These are phyloP conservation scores for Drosophila mimica DNA, from an alignment of 2,888 invertebrate genomes.

Conservation along the genomic window DNA sequence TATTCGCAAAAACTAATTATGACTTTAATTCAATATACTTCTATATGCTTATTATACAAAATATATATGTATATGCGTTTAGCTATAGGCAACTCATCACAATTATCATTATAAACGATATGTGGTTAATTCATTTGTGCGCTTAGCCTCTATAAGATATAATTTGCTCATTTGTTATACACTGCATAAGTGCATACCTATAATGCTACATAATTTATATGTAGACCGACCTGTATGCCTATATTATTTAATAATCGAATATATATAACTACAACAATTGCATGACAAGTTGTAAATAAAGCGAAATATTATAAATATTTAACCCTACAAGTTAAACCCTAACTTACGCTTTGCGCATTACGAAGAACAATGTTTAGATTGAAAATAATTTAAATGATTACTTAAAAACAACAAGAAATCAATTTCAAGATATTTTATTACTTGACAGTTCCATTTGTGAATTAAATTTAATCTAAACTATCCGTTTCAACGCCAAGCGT, in stretches of 20 bases:
- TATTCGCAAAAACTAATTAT: constrained; percentile 33
- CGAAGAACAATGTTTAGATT: constrained; percentile 1
- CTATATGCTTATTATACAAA: constrained; percentile 17
- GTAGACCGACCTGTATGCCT: constrained; percentile 45
- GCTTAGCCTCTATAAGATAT: constrained; percentile 53
- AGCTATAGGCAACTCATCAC: constrained; percentile 27
- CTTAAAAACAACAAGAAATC: not conserved
- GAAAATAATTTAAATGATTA: not conserved
- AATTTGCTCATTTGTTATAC: constrained; percentile 47
- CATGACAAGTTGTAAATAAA: constrained; percentile 64
- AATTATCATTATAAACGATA: constrained; percentile 51
- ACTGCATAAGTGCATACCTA: constrained; percentile 14
- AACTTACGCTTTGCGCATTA: constrained; percentile 11
- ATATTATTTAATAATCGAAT: constrained; percentile 56
- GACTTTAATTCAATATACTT: constrained; percentile 27
- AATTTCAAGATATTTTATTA: not conserved
- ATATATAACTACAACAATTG: constrained; percentile 32
- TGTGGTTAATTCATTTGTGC: constrained; percentile 47
- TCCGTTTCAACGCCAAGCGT: constrained; percentile 48
- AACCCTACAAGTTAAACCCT: constrained; percentile 6
- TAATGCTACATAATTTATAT: constrained; percentile 18
- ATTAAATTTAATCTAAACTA: constrained; percentile 2
- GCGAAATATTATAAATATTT: constrained; percentile 54
- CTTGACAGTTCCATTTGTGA: constrained; percentile 9
- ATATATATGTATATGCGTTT: constrained; percentile 19